Conservation (phyloP, 2,888 invertebrate species). For the Punctoribates punctum region DNA sequence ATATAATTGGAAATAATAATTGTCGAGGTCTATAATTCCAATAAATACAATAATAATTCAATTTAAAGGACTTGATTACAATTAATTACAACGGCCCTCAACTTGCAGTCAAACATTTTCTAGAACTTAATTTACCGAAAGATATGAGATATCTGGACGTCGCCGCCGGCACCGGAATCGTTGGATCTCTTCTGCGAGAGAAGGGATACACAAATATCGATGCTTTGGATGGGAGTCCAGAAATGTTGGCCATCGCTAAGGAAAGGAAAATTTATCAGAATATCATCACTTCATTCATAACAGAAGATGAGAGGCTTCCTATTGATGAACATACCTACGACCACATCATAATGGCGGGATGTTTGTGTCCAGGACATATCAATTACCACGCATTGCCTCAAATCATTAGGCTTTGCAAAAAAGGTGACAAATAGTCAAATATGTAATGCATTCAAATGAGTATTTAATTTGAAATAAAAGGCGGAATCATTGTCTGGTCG, state of each 20-base stretch:
- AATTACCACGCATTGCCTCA: neutral
- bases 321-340: conserved; percentile 38
- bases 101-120: conserved; percentile 24
- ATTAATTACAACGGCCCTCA: conserved; percentile 15
- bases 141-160: conserved; percentile 35
- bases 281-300: conserved; percentile 13
- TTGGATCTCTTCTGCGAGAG: conserved; percentile 21
- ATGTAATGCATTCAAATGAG: too few relatives aligned
- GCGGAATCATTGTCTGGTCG: conserved; percentile 38
- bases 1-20: too few relatives aligned
- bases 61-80: conserved; percentile 25
- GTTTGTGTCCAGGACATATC: conserved; percentile 41
- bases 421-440: too few relatives aligned
- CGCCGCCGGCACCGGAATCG: conserved; percentile 41
- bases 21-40: too few relatives aligned
- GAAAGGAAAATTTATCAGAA: conserved; percentile 34
- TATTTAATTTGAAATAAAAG: neutral
- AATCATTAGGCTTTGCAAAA: neutral
- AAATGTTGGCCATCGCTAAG: conserved; percentile 39
- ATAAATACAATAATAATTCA: too few relatives aligned
- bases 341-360: conserved; percentile 38
- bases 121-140: conserved; percentile 22
- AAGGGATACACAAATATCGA: conserved; percentile 41
- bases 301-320: conserved; percentile 22
- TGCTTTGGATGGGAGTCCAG: conserved; percentile 33